phyloP scores from a whole-genome alignment of 2,888 invertebrate genomes.

The Hypolimnas misippus region DNA sequence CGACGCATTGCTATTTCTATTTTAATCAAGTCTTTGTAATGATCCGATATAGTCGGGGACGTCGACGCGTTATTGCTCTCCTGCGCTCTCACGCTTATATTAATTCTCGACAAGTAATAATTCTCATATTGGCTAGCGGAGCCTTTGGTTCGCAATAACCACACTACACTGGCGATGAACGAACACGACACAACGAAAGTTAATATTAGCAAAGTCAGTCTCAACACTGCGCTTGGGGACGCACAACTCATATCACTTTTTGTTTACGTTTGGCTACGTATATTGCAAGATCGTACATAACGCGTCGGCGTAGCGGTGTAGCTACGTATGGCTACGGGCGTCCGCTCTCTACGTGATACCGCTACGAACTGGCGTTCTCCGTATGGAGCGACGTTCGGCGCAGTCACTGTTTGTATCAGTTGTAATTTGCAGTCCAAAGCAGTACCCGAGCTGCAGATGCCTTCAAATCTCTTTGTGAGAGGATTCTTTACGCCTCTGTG shows the following conservation, averaged over 20 bases:
- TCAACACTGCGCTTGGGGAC: conserved; percentile 71
- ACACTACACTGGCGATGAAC: conserved; percentile 77
- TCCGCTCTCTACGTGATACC: conserved; percentile 70
- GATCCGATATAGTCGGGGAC: conserved; percentile 67
- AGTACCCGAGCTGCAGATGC: conserved; percentile 77
- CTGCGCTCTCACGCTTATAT: conserved; percentile 71
- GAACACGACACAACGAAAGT: conserved; percentile 77
- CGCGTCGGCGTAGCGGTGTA: conserved; percentile 65
- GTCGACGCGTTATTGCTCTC: conserved; percentile 64
- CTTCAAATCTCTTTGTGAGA: conserved; percentile 76
- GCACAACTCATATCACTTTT: conserved; percentile 83
- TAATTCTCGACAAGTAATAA: conserved; percentile 83
- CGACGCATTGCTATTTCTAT: conserved; percentile 81
- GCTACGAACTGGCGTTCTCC: conserved; percentile 66
- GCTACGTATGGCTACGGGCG: conserved; percentile 70
- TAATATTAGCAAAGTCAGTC: conserved; percentile 76
- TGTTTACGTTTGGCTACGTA: conserved; percentile 74
- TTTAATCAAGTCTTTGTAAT: conserved; percentile 81
- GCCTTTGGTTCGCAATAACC: conserved; percentile 72
- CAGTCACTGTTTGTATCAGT: conserved; percentile 71
- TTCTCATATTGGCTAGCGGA: conserved; percentile 77
- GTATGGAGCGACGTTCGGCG: conserved; percentile 53
- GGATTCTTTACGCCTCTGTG: conserved; percentile 73
- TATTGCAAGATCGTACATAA: conserved; percentile 70
- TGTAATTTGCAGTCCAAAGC: conserved; percentile 77